Conservation (phyloP, 2,888 invertebrate genomes). For the Dastarcus helophoroides region DNA sequence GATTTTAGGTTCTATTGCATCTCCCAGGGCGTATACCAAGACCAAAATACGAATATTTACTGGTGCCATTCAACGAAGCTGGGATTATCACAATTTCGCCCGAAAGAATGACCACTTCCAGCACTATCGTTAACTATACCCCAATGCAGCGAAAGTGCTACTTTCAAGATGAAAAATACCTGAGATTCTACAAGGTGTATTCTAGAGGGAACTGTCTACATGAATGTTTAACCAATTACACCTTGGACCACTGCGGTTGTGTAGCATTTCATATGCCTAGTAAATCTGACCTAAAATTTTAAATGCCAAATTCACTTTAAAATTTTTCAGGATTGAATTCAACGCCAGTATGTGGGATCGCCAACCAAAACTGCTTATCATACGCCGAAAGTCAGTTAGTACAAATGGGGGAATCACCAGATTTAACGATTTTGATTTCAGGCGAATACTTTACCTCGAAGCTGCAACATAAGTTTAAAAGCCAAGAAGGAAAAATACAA, state of each 20-base stretch:
- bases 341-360: conserved; percentile 41
- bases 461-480: background rate
- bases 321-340: conserved; percentile 37
- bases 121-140: conserved; percentile 46
- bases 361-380: conserved; percentile 38
- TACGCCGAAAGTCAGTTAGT: conserved; percentile 40
- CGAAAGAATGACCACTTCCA: conserved; percentile 56
- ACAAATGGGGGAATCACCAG: too few species aligned
- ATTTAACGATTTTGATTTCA: too few species aligned
- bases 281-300: too few species aligned
- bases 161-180: conserved; percentile 49
- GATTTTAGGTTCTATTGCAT: conserved; percentile 44
- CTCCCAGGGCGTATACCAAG: conserved; percentile 18
- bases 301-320: background rate
- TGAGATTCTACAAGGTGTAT: conserved; percentile 50
- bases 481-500: background rate
- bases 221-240: conserved; percentile 54
- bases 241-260: conserved; percentile 45
- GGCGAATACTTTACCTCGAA: too few species aligned
- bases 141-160: conserved; percentile 51
- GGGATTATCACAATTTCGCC: conserved; percentile 55
- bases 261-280: conserved; percentile 53
- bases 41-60: conserved; percentile 52
- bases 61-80: conserved; percentile 51
- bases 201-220: conserved; percentile 56